A percentile compares a stretch with the other conserved stretches of the same genome.
Conservation (phyloP, 1,140 invertebrate species). For the Cydia pomonella region DNA sequence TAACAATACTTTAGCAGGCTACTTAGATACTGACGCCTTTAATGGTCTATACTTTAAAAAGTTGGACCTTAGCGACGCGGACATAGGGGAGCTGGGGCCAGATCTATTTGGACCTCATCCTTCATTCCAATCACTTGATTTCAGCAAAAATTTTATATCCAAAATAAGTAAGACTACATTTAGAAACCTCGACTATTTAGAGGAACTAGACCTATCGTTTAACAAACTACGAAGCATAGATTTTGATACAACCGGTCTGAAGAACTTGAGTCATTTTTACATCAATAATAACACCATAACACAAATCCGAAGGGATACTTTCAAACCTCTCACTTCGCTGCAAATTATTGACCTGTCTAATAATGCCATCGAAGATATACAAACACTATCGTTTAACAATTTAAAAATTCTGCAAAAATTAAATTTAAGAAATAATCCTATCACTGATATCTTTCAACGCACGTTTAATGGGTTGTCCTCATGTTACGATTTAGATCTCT, state of each 20-base stretch:
- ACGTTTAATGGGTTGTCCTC: slow-evolving; percentile 5
- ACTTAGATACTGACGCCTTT: neutral
- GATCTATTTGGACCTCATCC: neutral
- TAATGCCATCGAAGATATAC: slow-evolving; percentile 2
- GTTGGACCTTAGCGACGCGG: neutral
- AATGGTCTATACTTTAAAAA: slow-evolving; percentile 13
- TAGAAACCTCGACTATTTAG: neutral
- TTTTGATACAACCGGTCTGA: slow-evolving; percentile 3
- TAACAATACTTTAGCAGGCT: slow-evolving; percentile 2
- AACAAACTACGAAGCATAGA: slow-evolving; percentile 14
- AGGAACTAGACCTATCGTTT: neutral
- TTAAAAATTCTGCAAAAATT: neutral
- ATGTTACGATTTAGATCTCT: neutral
- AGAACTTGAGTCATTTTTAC: neutral
- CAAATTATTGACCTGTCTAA: neutral
- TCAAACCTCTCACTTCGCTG: neutral
- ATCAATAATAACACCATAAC: slow-evolving; percentile 1
- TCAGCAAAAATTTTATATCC: slow-evolving; percentile 11
- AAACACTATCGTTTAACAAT: neutral
- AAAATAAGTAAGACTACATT: slow-evolving; percentile 10
- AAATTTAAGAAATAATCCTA: slow-evolving; percentile 10
- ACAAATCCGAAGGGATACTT: neutral
- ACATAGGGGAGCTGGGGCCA: neutral
- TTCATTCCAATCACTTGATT: neutral
- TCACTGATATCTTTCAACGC: neutral